Evolutionary conservation across 2,113 vertebrate genomes (phyloP), one percentile per base, ranked within the genome.

Genomic region (Phylloscopus whistleri): DNA sequence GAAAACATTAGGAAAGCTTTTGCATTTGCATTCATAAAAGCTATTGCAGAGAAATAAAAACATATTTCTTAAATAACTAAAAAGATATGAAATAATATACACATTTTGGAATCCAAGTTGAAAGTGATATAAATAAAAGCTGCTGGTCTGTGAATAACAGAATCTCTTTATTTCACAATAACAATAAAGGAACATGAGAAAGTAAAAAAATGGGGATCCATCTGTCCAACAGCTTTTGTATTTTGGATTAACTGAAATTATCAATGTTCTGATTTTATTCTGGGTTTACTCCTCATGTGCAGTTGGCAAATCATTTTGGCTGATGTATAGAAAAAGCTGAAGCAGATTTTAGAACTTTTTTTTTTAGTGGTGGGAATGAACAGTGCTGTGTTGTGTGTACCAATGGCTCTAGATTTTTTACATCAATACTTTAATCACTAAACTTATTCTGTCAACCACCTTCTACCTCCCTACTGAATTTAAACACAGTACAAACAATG

Each of bases 351-450:
- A 27, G 26, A 60, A 55, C 3, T 27, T 23, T 37, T 49, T 53
- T 64, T 75, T 15, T 8, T 22, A 70, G 70, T 0, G 0, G 16
- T 77, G 24, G 20, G 27, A 91, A 89, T 15, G 55, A 84, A 44
- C 28, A 49, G 23, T 0, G 0, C 6, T 41, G 33, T 37, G 7
- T 16, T 69, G 30, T 26, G 17, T 52, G 53, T 15, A 63, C 3
- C 30, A 66, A 31, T 5, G 21, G 13, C 63, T 66, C 55, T 49
- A 43, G 48, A 59, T 20, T 30, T 64, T 59, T 82, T n/a, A 70
- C 48, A 67, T 10, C 23, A 59, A 51, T 14, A 43, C 6, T 58
- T 92, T 24, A 19, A 67, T 21, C 13, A 28, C 44, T 24, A 52
- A 55, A 64, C 6, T 9, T 9, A 9, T 63, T 60, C 39, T 62